phyloP scores from a whole-genome alignment of 2,113 vertebrate genomes.

The Myotis davidii region DNA sequence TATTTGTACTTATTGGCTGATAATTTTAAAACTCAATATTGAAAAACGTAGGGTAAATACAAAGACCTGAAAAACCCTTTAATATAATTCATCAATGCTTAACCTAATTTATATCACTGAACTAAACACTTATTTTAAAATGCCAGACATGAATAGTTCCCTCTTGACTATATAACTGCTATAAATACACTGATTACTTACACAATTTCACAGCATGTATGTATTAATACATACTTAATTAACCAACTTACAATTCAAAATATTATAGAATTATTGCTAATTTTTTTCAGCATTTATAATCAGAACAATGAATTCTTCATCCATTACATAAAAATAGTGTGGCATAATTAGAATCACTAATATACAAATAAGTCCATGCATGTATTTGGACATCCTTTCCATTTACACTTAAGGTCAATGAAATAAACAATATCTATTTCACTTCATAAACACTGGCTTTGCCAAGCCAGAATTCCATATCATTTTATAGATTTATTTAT shows the following conservation, averaged over 20 bases:
- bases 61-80: not conserved
- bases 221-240: not conserved
- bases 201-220: not conserved
- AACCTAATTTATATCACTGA: constrained; percentile 21
- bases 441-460: not conserved
- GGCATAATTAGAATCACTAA: not conserved
- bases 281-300: constrained; percentile 37
- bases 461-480: not conserved
- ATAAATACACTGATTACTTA: constrained; percentile 14
- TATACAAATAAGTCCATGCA: not conserved
- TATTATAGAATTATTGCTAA: not conserved
- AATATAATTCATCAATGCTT: not conserved
- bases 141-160: not conserved
- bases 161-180: not conserved
- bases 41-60: not conserved
- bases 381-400: not conserved
- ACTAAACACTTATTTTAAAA: constrained; percentile 64
- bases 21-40: constrained; percentile 34
- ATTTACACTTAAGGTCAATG: constrained; percentile 30
- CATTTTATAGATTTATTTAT: constrained; percentile 31
- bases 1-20: not conserved
- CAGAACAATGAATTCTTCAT: not conserved
- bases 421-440: constrained; percentile 12
- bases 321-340: not conserved
- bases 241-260: not conserved